Conservation (phyloP, 2,797 vertebrate genomes). For the Loriculus beryllinus region DNA sequence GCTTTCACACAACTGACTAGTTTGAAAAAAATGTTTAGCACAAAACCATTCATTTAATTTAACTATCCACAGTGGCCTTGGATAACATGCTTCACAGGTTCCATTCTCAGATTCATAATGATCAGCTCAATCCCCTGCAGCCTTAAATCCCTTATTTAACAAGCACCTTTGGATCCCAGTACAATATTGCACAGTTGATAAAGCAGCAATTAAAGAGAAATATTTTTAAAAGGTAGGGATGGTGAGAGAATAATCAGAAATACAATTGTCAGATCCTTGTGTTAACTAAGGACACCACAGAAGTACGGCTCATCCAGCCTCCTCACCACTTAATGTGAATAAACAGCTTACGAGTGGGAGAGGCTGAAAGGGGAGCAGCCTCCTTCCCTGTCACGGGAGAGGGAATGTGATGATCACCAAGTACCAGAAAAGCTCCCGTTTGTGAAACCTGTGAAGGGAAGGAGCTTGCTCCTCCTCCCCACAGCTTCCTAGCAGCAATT, state of each 20-base stretch:
- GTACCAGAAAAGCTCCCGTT: slow-evolving; percentile 48
- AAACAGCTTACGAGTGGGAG: slow-evolving; percentile 62
- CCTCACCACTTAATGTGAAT: slow-evolving; percentile 61
- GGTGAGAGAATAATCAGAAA: slow-evolving; percentile 10
- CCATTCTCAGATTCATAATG: slow-evolving; percentile 47
- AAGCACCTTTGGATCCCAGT: slow-evolving; percentile 64
- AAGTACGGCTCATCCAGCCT: slow-evolving; percentile 37
- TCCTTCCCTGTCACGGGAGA: slow-evolving; percentile 60
- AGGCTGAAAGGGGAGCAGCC: slow-evolving; percentile 59
- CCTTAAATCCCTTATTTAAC: slow-evolving; percentile 53
- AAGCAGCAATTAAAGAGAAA: slow-evolving; percentile 65
- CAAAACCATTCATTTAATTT: slow-evolving; percentile 69
- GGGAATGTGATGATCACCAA: slow-evolving; percentile 50
- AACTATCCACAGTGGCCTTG: slow-evolving; percentile 51
- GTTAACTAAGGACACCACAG: slow-evolving; percentile 29
- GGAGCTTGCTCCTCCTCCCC: slow-evolving; percentile 10
- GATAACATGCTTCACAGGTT: slow-evolving; percentile 66
- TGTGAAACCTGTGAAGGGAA: slow-evolving; percentile 34
- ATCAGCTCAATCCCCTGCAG: slow-evolving; percentile 21
- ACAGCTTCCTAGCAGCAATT: background rate
- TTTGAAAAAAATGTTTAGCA: slow-evolving; percentile 59
- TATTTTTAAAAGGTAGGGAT: slow-evolving; percentile 45
- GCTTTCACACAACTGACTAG: slow-evolving; percentile 62
- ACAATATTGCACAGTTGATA: slow-evolving; percentile 32
- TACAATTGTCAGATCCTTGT: background rate